phyloP scores from a whole-genome alignment of 2,797 vertebrate species.

The Galago senegalensis region DNA sequence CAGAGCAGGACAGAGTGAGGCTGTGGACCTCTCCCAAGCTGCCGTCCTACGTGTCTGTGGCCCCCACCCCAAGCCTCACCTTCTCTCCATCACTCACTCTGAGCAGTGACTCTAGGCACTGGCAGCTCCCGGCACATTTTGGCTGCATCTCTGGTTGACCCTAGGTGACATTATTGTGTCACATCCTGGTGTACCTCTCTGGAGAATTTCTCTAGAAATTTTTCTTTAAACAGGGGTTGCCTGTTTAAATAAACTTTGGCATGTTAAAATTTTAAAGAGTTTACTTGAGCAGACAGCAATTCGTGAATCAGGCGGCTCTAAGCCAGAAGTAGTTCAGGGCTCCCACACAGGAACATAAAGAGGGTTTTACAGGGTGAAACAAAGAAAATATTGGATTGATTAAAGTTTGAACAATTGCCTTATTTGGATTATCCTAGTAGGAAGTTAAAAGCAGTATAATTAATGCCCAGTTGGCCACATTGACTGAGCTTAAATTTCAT shows the following conservation, averaged over 20 bases:
- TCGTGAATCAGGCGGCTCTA: neutral
- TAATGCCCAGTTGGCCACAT: neutral
- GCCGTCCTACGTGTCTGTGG: neutral
- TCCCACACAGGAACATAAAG: too few relatives aligned
- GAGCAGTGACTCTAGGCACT: neutral
- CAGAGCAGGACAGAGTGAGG: neutral
- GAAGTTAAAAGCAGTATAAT: neutral
- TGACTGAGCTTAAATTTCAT: neutral
- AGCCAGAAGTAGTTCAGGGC: neutral
- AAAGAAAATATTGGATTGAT: neutral
- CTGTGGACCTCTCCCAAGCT: neutral
- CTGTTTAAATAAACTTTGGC: neutral
- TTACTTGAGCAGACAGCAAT: neutral
- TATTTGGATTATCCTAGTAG: neutral
- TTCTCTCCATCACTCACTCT: neutral
- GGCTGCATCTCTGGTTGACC: neutral
- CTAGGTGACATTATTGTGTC: neutral
- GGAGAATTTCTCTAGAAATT: neutral
- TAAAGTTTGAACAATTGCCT: neutral
- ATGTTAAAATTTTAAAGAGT: neutral
- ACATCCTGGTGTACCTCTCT: neutral
- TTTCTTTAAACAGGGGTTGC: neutral
- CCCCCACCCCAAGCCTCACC: neutral
- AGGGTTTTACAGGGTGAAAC: neutral
- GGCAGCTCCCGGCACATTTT: neutral